These are phyloP conservation scores for Bilobella aurantiaca DNA, from an alignment of 1,140 invertebrate species.

Conservation along the genomic window DNA sequence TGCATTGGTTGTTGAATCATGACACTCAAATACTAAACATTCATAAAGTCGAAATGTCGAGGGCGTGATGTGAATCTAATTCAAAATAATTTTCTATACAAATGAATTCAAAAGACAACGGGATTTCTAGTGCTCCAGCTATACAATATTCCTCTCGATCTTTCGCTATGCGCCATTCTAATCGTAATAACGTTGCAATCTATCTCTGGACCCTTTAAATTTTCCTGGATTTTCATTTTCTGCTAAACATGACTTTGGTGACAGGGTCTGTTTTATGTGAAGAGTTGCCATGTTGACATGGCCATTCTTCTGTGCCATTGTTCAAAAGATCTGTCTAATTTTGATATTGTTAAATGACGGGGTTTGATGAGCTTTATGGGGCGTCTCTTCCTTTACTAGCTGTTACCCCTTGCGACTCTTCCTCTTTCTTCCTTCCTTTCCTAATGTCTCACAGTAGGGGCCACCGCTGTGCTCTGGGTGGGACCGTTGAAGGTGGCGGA, in stretches of 20 bases:
- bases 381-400: conserved; percentile 34
- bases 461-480: not conserved
- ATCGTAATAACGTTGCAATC: not conserved
- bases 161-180: not conserved
- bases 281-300: too few relatives aligned
- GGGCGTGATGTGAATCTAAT: not conserved
- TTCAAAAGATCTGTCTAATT: not conserved
- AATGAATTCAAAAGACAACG: not conserved
- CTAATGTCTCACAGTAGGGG: conserved; percentile 13
- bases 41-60: not conserved
- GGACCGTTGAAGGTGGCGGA: not conserved
- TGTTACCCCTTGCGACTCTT: conserved; percentile 29
- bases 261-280: not conserved
- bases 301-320: not conserved
- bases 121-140: not conserved
- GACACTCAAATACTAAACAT: not conserved
- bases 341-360: not conserved
- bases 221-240: not conserved
- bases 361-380: not conserved
- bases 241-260: not conserved
- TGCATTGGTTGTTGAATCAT: conserved; percentile 28
- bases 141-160: not conserved
- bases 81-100: too few relatives aligned
- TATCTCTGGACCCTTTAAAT: not conserved
- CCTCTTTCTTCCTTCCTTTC: conserved; percentile 30